phyloP scores from a whole-genome alignment of 2,888 invertebrate genomes.

The Tinea pellionella region DNA sequence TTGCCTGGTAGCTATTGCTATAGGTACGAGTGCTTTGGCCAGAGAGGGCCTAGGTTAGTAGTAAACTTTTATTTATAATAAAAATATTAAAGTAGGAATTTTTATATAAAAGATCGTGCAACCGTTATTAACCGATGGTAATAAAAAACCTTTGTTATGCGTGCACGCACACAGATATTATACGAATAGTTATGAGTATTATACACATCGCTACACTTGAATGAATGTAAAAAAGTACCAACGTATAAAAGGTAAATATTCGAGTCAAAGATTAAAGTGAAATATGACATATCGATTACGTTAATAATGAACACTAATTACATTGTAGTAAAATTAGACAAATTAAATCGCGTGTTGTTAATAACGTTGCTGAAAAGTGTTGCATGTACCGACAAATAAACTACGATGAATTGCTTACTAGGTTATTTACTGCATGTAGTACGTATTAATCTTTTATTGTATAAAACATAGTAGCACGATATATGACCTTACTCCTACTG shows the following conservation, averaged over 20 bases:
- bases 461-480: too few relatives aligned
- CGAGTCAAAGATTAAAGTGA: background rate
- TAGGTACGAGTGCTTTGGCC: too few relatives aligned
- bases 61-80: too few relatives aligned
- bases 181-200: background rate
- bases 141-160: background rate
- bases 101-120: background rate
- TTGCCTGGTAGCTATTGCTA: too few relatives aligned
- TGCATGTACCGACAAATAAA: background rate
- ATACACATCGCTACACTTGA: background rate
- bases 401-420: background rate
- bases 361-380: conserved; percentile 11
- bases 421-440: background rate
- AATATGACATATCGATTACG: conserved; percentile 9
- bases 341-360: conserved; percentile 8
- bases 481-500: too few relatives aligned
- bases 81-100: background rate
- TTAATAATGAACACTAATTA: conserved; percentile 3
- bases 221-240: background rate
- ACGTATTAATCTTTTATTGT: too few relatives aligned
- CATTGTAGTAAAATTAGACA: conserved; percentile 10
- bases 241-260: too few relatives aligned
- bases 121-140: background rate
- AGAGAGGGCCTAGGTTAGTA: too few relatives aligned
- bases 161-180: background rate